These are phyloP conservation scores for Apoda limacodes DNA, from an alignment of 2,888 invertebrate species.

Conservation along the genomic window DNA sequence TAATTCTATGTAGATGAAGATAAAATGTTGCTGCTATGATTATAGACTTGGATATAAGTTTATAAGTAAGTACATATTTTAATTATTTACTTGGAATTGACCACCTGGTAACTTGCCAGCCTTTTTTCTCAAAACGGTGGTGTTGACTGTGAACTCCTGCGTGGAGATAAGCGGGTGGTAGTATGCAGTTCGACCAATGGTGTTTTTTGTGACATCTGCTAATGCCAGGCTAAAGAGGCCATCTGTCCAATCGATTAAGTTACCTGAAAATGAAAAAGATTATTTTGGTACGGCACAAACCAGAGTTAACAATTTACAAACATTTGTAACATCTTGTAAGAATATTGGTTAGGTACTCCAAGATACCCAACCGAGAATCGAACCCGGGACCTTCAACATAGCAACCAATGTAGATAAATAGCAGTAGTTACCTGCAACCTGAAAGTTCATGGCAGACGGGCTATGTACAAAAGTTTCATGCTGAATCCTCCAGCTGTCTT, in stretches of 20 bases:
- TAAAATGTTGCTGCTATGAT: no score
- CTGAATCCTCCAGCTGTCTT: slow-evolving; percentile 73
- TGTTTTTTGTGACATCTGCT: slow-evolving; percentile 58
- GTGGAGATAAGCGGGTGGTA: slow-evolving; percentile 83
- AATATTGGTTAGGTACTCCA: no score
- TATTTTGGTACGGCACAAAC: no score
- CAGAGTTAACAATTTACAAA: no score
- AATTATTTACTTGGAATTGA: no score
- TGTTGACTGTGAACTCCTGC: slow-evolving; percentile 76
- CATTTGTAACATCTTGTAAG: no score
- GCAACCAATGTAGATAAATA: no score
- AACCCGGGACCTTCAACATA: no score
- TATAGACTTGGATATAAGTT: no score
- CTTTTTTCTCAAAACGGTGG: slow-evolving; percentile 48
- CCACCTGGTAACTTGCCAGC: slow-evolving; percentile 13
- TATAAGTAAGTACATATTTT: no score
- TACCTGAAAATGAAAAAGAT: slow-evolving; percentile 44
- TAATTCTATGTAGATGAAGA: no score
- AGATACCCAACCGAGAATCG: no score
- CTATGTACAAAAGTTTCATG: slow-evolving; percentile 70
- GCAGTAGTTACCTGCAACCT: slow-evolving; percentile 63
- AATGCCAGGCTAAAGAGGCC: slow-evolving; percentile 81
- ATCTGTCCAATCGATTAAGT: slow-evolving; percentile 74
- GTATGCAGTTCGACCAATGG: slow-evolving; percentile 72
- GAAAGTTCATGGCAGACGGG: slow-evolving; percentile 73